phyloP scores from a whole-genome alignment of 1,140 invertebrate genomes.

The Drosophila rufa region DNA sequence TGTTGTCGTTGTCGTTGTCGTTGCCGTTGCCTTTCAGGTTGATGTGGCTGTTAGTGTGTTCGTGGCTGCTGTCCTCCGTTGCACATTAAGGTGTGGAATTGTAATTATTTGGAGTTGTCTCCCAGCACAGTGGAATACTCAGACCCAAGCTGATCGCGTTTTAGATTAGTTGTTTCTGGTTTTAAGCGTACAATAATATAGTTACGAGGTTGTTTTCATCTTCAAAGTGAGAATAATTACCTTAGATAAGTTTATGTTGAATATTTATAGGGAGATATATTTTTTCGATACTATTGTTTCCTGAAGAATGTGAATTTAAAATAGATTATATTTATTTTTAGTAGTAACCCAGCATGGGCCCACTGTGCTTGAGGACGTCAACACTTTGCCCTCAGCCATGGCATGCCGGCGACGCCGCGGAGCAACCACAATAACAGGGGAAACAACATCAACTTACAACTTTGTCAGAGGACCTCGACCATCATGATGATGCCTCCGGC shows the following conservation, averaged over 20 bases:
- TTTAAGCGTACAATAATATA: neutral
- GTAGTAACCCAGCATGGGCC: neutral
- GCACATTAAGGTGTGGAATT: conserved; percentile 75
- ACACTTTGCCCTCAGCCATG: conserved; percentile 34
- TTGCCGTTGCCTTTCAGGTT: conserved; percentile 13
- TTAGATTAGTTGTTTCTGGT: too few species aligned
- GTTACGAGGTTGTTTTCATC: too few species aligned
- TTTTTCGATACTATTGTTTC: neutral
- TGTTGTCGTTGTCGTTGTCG: conserved; percentile 21
- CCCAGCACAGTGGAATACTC: conserved; percentile 39
- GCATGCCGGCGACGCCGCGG: conserved; percentile 22
- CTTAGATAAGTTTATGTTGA: too few species aligned
- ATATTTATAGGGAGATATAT: neutral
- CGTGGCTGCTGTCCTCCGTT: conserved; percentile 4
- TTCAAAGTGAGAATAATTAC: neutral
- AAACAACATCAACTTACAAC: conserved; percentile 82
- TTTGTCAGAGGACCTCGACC: conserved; percentile 63
- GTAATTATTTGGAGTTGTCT: conserved; percentile 63
- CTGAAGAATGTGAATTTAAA: accelerated
- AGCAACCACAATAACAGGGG: conserved; percentile 69
- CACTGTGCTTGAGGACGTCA: conserved; percentile 36
- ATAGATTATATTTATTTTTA: neutral
- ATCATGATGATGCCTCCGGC: conserved; percentile 44
- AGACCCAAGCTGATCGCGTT: too few species aligned
- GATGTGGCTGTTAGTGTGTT: conserved; percentile 26